Evolutionary conservation across 2,888 invertebrate species (phyloP), one percentile per base, ranked within the genome.

Genomic region (Caenorhabditis angaria): DNA sequence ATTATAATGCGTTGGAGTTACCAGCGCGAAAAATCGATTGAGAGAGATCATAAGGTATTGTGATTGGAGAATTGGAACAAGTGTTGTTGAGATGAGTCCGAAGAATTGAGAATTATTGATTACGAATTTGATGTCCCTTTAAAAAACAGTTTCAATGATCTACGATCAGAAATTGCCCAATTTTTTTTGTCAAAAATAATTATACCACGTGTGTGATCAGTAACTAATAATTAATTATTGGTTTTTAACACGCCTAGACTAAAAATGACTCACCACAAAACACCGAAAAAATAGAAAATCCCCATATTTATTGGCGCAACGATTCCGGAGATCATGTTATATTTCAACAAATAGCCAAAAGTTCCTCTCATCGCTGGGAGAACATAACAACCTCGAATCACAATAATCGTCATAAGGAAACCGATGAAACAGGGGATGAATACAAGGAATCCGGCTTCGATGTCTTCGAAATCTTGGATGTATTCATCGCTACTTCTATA

Each of bases 31-130:
- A 8, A 70, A 51, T 25, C 70, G 32, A 27, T 70, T 70, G n/a
- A 61, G 5, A 14, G 70, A 70, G 54, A 70, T 70, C 25, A 65
- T 10, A 0, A 69, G 32, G 47, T 63, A 69, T 12, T 48, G 48
- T 8, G 48, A 51, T 5, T 61, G 32, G 18, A 69, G 61, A 0
- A 64, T 25, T 1, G 64, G 60, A 0, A 69, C 50, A 18, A 69
- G 56, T 29, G 20, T 56, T 10, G 64, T 35, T n/a, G 60, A 64
- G 1, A 60, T n/a, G 25, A 56, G 47, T 28, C 69, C 69, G 2
- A 56, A 61, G 5, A 20, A 24, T n/a, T 56, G n/a, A 6, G 41
- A 51, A 2, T 29, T 18, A 0, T 29, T 12, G 14, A 51, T 8
- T 1, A 69, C 47, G 1, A 28, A 0, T 8, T 25, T 28, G 5